These are phyloP conservation scores for Eupithecia dodoneata DNA, from an alignment of 2,888 invertebrate genomes.

Conservation along the genomic window DNA sequence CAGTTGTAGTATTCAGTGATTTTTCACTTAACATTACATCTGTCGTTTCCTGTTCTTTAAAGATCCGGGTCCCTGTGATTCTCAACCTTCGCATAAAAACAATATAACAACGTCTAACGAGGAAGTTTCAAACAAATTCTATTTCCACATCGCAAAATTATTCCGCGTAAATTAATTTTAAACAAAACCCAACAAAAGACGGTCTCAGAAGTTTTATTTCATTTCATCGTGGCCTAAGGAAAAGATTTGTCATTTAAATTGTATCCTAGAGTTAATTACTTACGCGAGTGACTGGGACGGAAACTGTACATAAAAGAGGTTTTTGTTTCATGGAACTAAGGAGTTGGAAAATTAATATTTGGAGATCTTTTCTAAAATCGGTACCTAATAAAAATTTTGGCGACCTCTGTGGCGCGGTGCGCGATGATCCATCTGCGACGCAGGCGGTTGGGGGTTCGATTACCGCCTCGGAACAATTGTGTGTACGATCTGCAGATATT, in stretches of 20 bases:
- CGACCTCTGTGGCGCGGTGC: no score
- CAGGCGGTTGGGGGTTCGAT: no score
- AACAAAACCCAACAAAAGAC: constrained; percentile 34
- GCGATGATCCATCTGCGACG: no score
- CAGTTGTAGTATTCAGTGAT: no score
- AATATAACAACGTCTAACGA: constrained; percentile 15
- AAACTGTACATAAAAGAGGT: background rate
- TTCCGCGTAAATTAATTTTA: constrained; percentile 32
- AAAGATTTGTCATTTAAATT: constrained; percentile 47
- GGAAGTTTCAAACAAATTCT: constrained; percentile 24
- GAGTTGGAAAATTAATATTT: background rate
- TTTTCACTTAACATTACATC: background rate
- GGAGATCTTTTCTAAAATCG: no score
- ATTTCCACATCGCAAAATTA: constrained; percentile 23
- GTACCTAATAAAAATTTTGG: no score
- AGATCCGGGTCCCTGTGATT: background rate
- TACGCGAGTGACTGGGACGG: background rate
- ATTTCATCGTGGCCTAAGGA: constrained; percentile 28
- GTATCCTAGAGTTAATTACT: constrained; percentile 39
- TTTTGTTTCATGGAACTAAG: background rate
- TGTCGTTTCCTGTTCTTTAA: background rate
- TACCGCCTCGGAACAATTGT: no score
- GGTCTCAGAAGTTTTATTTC: constrained; percentile 32
- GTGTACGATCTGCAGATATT: no score
- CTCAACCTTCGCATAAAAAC: constrained; percentile 10